Percentiles rank a stretch among this genome's conserved stretches.
These are phyloP conservation scores for Calycopis cecrops DNA, from an alignment of 1,140 invertebrate genomes.

Conservation along the genomic window DNA sequence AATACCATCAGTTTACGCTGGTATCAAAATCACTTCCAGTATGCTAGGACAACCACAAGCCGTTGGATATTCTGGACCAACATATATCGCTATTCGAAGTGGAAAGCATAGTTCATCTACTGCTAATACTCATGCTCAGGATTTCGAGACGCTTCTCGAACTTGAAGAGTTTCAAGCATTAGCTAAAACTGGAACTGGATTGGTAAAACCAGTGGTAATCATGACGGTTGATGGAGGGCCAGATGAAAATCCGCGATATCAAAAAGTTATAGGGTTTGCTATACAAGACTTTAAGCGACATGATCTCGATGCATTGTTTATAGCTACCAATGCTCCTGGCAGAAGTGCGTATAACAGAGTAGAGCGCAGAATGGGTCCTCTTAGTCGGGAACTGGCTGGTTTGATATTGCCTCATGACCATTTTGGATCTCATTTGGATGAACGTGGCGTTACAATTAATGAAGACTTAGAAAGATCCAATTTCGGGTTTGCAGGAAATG, in stretches of 20 bases:
- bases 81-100: too few relatives aligned
- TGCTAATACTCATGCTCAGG: conserved; percentile 45
- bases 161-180: conserved; percentile 21
- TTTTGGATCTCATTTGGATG: conserved; percentile 58
- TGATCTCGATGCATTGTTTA: conserved; percentile 17
- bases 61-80: conserved; percentile 46
- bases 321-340: conserved; percentile 18
- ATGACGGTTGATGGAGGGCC: conserved; percentile 56
- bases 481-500: conserved; percentile 37
- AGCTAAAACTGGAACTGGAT: conserved; percentile 27
- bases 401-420: conserved; percentile 38
- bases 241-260: conserved; percentile 35
- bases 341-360: conserved; percentile 28
- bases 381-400: conserved; percentile 34
- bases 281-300: conserved; percentile 22
- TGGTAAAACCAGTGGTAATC: conserved; percentile 53
- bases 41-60: conserved; percentile 36
- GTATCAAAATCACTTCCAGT: conserved; percentile 32
- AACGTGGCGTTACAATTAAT: conserved; percentile 47
- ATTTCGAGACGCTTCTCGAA: conserved; percentile 40
- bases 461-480: conserved; percentile 36
- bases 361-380: conserved; percentile 48
- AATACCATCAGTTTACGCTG: conserved; percentile 25
- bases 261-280: conserved; percentile 17
- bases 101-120: conserved; percentile 43